Percentiles rank a stretch among this genome's conserved stretches.
Conservation (phyloP, 2,113 vertebrate species). For the Malurus elegans region DNA sequence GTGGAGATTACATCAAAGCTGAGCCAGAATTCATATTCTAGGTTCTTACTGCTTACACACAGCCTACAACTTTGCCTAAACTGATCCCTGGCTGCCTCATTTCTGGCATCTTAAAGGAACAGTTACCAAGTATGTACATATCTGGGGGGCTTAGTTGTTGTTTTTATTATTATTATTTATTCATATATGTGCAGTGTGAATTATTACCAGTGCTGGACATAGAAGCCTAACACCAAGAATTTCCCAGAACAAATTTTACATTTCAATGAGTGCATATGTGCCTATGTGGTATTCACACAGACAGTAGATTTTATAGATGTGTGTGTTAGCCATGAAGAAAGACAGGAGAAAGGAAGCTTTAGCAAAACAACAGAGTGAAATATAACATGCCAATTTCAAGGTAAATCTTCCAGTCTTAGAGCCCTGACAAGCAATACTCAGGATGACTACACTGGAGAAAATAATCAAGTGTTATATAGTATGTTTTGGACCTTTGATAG, state of each 20-base stretch:
- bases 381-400: neutral
- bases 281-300: fast-evolving
- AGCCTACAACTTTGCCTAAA: neutral
- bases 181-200: neutral
- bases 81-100: neutral
- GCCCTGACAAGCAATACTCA: neutral
- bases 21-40: neutral
- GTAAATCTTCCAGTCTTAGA: neutral
- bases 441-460: neutral
- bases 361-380: neutral
- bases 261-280: fast-evolving
- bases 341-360: neutral
- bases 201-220: neutral
- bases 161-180: neutral
- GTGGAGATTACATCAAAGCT: neutral
- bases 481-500: neutral
- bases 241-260: neutral
- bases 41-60: neutral
- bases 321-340: neutral
- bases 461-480: neutral
- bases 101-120: neutral
- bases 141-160: fast-evolving
- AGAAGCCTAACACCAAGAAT: neutral
- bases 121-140: neutral
- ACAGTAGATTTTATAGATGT: neutral